phyloP scores from a whole-genome alignment of 2,888 invertebrate genomes.

The Seira musarum region DNA sequence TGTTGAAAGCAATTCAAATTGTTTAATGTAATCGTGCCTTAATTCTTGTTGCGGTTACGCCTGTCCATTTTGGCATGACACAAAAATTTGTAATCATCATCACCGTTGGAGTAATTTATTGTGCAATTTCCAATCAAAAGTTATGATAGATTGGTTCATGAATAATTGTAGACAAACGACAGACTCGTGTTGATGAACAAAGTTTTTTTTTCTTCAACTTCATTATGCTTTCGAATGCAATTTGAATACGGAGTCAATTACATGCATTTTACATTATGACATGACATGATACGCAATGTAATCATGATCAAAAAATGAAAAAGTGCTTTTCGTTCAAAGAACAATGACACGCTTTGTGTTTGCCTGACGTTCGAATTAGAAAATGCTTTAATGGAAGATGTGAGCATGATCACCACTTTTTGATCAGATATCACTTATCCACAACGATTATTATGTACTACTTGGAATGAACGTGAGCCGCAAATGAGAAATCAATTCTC shows the following conservation, averaged over 20 bases:
- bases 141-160: slow-evolving; percentile 1
- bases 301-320: not conserved
- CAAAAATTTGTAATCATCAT: not conserved
- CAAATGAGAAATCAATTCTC: slow-evolving; percentile 1
- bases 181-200: slow-evolving; percentile 1
- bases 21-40: not conserved
- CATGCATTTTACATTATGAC: slow-evolving; percentile 6
- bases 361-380: not conserved
- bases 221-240: not conserved
- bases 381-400: slow-evolving; percentile 1
- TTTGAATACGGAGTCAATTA: slow-evolving; percentile 10
- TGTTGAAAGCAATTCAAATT: too few species aligned
- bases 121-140: slow-evolving; percentile 7
- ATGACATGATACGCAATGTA: not conserved
- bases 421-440: not conserved
- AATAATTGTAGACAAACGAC: not conserved
- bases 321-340: not conserved
- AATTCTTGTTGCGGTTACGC: not conserved
- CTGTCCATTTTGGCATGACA: not conserved
- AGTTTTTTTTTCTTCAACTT: not conserved
- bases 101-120: not conserved
- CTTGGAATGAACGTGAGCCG: too few species aligned
- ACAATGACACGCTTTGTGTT: slow-evolving; percentile 7
- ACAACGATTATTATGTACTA: too few species aligned
- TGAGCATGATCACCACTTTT: not conserved